These are phyloP conservation scores for Orthosia cruda DNA, from an alignment of 2,888 invertebrate species.

Conservation along the genomic window DNA sequence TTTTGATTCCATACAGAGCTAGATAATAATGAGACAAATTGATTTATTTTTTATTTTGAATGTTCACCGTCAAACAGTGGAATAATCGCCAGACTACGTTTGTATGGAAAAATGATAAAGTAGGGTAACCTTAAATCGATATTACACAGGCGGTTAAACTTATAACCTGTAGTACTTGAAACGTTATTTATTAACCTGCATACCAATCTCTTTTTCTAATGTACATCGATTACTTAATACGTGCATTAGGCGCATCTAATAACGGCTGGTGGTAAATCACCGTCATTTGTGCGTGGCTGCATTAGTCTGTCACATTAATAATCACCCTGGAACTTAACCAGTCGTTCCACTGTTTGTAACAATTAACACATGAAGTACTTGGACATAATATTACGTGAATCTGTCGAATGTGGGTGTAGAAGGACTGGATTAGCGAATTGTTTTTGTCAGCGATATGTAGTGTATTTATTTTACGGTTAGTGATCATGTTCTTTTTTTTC, in stretches of 20 bases:
- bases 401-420: constrained; percentile 22
- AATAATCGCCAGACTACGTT: too few species aligned
- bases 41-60: too few species aligned
- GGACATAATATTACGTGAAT: constrained; percentile 34
- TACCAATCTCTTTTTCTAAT: constrained; percentile 10
- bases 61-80: too few species aligned
- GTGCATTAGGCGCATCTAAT: constrained; percentile 27
- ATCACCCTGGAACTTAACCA: constrained; percentile 45
- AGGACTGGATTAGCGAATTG: constrained; percentile 27
- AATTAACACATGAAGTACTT: constrained; percentile 29
- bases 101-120: too few species aligned
- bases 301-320: constrained; percentile 64
- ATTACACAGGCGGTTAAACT: too few species aligned
- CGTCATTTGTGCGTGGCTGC: constrained; percentile 22
- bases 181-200: not conserved
- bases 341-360: constrained; percentile 31
- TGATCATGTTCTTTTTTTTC: too few species aligned
- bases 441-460: constrained; percentile 6
- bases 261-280: constrained; percentile 50
- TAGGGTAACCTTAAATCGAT: too few species aligned
- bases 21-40: too few species aligned
- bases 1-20: too few species aligned
- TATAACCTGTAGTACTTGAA: too few species aligned
- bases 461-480: not conserved
- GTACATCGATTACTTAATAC: constrained; percentile 43